phyloP scores from a whole-genome alignment of 2,888 invertebrate species.

The Caenorhabditis afra region DNA sequence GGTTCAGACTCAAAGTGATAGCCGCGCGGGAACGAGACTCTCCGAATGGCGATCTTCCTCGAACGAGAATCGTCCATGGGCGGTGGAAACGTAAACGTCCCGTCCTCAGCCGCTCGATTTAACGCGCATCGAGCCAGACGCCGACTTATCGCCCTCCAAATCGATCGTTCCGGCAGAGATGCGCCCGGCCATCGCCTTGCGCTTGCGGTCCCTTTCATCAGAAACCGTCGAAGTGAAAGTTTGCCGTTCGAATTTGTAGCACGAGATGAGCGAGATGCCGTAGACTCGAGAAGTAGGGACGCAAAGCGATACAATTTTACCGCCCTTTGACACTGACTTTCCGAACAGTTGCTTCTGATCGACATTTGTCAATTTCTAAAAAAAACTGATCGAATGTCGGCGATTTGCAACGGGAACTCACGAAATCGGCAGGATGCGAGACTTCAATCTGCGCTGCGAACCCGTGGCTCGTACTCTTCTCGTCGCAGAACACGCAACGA shows the following conservation, averaged over 20 bases:
- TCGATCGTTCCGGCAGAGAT: conserved; percentile 59
- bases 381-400: conserved; percentile 60
- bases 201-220: conserved; percentile 48
- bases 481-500: conserved; percentile 62
- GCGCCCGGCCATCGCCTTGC: conserved; percentile 53
- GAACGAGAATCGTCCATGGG: conserved; percentile 64
- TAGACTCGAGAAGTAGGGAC: conserved; percentile 67
- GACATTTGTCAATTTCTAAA: conserved; percentile 64
- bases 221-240: conserved; percentile 57
- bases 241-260: conserved; percentile 64
- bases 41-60: conserved; percentile 56
- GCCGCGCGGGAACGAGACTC: conserved; percentile 81
- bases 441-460: conserved; percentile 81
- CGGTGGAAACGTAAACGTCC: conserved; percentile 47
- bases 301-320: conserved; percentile 64
- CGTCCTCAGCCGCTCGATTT: conserved; percentile 61
- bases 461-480: conserved; percentile 29
- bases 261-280: conserved; percentile 59
- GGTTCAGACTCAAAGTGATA: conserved; percentile 80
- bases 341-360: conserved; percentile 64
- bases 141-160: conserved; percentile 42
- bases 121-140: conserved; percentile 22
- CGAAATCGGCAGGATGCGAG: conserved; percentile 75
- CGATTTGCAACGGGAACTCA: conserved; percentile 60
- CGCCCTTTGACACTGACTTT: conserved; percentile 42